A percentile compares a stretch with the other conserved stretches of the same genome.
Evolutionary conservation across 35 echinoderm and acorn worm species (phyloP).

Genomic region (Antedon bifida): DNA sequence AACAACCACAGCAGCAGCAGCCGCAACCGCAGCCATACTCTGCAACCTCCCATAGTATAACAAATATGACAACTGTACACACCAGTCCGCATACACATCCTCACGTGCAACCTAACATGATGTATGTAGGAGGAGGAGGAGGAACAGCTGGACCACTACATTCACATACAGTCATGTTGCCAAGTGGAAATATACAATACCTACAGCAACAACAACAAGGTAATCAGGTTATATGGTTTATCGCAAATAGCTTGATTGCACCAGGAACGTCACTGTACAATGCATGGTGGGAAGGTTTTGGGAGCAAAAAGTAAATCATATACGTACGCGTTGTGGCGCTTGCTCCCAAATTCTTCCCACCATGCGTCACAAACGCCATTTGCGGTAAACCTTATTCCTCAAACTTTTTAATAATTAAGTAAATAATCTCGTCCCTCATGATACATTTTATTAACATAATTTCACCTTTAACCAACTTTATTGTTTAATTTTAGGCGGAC

Average conservation of each 20-base stretch:
- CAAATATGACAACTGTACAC: background rate
- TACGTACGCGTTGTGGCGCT: too few species aligned
- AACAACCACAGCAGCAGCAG: background rate
- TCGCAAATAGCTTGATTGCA: too few species aligned
- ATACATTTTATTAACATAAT: background rate
- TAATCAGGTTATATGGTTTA: background rate
- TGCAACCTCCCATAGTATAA: background rate
- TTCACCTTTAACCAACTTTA: too few species aligned
- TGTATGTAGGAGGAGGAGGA: background rate
- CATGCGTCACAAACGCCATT: too few species aligned
- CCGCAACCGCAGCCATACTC: background rate
- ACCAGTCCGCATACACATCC: background rate
- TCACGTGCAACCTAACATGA: background rate
- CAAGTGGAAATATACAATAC: background rate
- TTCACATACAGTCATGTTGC: background rate
- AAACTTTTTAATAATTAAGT: too few species aligned
- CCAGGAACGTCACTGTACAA: too few species aligned
- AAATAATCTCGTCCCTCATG: too few species aligned
- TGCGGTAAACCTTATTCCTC: too few species aligned
- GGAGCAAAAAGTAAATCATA: too few species aligned
- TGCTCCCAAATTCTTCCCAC: too few species aligned
- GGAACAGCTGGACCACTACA: background rate
- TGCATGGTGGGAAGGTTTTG: too few species aligned
- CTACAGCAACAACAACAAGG: background rate
- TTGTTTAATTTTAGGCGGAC: background rate